These are phyloP conservation scores for Empis stercorea DNA, from an alignment of 2,888 invertebrate genomes.

Conservation along the genomic window DNA sequence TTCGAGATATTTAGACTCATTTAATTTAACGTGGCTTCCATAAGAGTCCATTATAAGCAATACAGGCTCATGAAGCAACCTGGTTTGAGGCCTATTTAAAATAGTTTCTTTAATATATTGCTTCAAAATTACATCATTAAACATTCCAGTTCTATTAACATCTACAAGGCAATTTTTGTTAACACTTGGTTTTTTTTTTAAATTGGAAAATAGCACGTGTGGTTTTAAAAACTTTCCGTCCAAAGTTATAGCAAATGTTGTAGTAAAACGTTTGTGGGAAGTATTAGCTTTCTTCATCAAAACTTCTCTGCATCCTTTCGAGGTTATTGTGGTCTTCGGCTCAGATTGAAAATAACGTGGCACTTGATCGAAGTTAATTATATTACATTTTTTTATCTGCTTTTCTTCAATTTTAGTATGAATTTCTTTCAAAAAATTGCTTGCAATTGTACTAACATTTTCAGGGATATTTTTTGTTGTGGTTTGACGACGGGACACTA, in stretches of 20 bases:
- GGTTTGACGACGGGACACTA: background rate
- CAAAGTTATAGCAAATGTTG: constrained; percentile 1
- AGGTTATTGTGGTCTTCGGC: no score
- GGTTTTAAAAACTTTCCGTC: background rate
- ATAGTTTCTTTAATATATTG: background rate
- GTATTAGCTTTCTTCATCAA: background rate
- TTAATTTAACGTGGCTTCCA: background rate
- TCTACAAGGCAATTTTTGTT: background rate
- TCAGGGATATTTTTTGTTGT: background rate
- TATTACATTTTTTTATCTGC: no score
- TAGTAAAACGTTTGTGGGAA: background rate
- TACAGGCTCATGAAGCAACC: background rate
- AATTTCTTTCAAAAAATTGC: no score
- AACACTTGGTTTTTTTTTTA: background rate
- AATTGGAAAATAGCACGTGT: background rate
- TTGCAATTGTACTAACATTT: no score
- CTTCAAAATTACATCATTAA: background rate
- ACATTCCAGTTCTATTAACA: background rate
- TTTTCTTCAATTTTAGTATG: no score
- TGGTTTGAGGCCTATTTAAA: background rate
- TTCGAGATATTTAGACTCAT: background rate
- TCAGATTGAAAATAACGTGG: no score
- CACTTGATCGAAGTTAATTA: no score
- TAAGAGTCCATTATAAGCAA: background rate
- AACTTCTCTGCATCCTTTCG: no score